Evolutionary conservation across 2,888 invertebrate genomes (phyloP).

Genomic region (Thumatha senex): DNA sequence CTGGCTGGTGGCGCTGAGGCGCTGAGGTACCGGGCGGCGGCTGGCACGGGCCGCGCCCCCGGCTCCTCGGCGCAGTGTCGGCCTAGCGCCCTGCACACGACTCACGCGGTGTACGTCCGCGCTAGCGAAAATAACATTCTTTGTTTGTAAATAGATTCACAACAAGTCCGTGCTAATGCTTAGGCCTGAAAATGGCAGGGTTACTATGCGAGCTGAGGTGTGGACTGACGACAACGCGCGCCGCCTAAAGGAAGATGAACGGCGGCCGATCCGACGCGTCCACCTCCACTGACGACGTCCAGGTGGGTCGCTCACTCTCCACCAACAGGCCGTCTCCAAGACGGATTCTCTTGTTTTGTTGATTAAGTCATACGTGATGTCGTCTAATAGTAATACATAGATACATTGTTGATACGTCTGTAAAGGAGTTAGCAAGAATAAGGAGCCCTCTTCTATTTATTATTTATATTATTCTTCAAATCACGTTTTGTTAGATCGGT

Average conservation of each 20-base stretch:
- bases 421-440: no score
- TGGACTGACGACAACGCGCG: conserved; percentile 1
- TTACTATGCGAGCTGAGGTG: not conserved
- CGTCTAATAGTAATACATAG: no score
- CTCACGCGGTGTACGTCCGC: no score
- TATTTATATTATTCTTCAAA: no score
- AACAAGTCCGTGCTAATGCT: not conserved
- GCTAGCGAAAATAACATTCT: not conserved
- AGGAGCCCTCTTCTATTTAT: no score
- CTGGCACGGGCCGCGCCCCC: conserved; percentile 8
- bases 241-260: conserved; percentile 45
- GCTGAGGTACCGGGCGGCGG: conserved; percentile 5
- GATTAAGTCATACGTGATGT: no score
- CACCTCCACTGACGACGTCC: conserved; percentile 75
- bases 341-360: no score
- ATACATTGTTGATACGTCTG: no score
- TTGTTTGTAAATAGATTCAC: not conserved
- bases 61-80: not conserved
- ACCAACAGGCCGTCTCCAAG: no score
- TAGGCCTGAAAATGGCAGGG: not conserved
- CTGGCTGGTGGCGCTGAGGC: no score
- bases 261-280: conserved; percentile 69
- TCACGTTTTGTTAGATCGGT: no score
- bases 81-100: not conserved
- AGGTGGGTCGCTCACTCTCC: conserved; percentile 43